phyloP scores from a whole-genome alignment of 2,797 vertebrate genomes.

The Gymnoscopelus braueri region DNA sequence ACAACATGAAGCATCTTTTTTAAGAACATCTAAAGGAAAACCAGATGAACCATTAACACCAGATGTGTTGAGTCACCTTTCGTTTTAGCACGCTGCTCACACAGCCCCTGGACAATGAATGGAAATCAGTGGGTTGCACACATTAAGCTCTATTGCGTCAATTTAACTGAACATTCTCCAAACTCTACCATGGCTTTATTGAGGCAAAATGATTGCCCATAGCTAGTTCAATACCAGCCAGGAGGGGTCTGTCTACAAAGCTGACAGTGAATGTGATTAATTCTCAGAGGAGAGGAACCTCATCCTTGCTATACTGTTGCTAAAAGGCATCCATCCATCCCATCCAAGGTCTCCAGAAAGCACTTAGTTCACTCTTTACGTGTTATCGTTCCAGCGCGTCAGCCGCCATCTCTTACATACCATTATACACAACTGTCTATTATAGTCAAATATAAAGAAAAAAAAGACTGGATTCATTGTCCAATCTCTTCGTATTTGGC shows the following conservation, averaged over 20 bases:
- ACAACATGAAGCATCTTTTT: neutral
- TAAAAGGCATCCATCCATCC: constrained; percentile 18
- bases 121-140: constrained; percentile 15
- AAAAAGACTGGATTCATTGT: constrained; percentile 19
- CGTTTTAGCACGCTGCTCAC: neutral
- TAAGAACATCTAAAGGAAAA: constrained; percentile 1
- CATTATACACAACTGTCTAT: constrained; percentile 25
- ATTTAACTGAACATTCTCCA: too few relatives aligned
- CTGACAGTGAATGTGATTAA: neutral
- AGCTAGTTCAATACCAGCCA: too few relatives aligned
- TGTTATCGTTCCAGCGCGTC: neutral
- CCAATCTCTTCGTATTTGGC: neutral
- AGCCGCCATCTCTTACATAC: neutral
- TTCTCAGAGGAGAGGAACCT: neutral
- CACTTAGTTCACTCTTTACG: too few relatives aligned
- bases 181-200: too few relatives aligned
- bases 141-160: neutral
- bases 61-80: neutral
- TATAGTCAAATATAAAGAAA: constrained; percentile 32
- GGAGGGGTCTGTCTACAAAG: constrained; percentile 4
- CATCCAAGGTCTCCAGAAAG: too few relatives aligned
- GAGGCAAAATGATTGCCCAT: too few relatives aligned
- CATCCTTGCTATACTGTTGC: constrained; percentile 22
- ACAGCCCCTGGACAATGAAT: constrained; percentile 16
- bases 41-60: neutral